Evolutionary conservation across 2,888 invertebrate species (phyloP), one percentile per base, ranked within the genome.

Genomic region (Mesoligia furuncula): DNA sequence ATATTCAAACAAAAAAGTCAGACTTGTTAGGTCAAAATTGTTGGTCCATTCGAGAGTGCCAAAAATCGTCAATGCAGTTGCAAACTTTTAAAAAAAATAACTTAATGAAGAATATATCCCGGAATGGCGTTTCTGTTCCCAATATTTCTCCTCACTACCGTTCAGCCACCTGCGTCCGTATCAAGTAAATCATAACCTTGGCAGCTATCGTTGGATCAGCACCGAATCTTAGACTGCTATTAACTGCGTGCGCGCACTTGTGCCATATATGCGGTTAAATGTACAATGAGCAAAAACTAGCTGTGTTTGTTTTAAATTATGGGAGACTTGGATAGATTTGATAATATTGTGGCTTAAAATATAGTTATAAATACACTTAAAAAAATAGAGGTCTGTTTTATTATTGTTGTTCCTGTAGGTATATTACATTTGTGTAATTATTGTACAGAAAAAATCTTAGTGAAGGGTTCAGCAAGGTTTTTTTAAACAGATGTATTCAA

Each of bases 161-260:
- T 80, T 74, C 84, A 82, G 86, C 86, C 88, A 89, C 88, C 84
- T 86, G 89, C 88, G 85, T 87, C 83, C 84, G 86, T 90, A 90
- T 90, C 90, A 88, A 85, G 85, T 87, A 86, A 86, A 90, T 90
- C 90, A 90, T 89, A 90, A 88, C 90, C 90, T 90, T 90, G 89
- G 84, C 71, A 82, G 84, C 86, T 90, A 90, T 90, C 87, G 67
- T 42, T 61, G 42, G 86, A 89, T 89, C 90, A 85, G 86, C 81
- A 81, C 84, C 88, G 81, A 87, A 90, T 89, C 87, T 89, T 73
- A 83, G 80, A 80, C 86, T 82, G 75, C 86, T 84, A 85, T 88
- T 89, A 90, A 88, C 83, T 86, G 87, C 85, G 81, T 81, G 83
- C 62, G 85, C 84, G 86, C 84, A 84, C 78, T 86, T 83, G 81